Evolutionary conservation across 2,113 vertebrate species (phyloP), one percentile per base, ranked within the genome.

Genomic region (Xiphophorus couchianus): DNA sequence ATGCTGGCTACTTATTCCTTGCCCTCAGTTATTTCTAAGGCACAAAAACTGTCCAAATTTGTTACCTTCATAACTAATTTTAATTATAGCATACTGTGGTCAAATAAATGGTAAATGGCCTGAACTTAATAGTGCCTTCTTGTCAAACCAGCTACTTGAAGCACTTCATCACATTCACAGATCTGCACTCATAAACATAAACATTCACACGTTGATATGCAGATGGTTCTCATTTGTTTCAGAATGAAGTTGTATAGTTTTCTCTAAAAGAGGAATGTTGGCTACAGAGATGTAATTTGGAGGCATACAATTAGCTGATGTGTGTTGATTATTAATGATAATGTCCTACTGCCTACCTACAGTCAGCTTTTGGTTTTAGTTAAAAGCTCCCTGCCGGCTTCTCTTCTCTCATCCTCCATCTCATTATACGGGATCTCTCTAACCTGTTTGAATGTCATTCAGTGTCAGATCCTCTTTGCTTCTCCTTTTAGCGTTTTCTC

Each of bases 301-400:
- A 71, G 74, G 83, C 76, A 69, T 73, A 27, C 60, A 77, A 71
- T 77, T 69, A 84, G 79, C 63, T 70, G 66, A 71, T 86, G 77
- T 62, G 66, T 60, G 68, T 30, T 58, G 70, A 83, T 85, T 87
- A 85, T 87, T 84, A 87, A 90, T 82, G 69, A 88, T 75, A 9
- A 83, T 84, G 76, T 76, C 61, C 68, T 66, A 30, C 80, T 69
- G 63, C 84, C 51, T 74, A 74, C 60, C 72, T 63, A 58, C 68
- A 73, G 69, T 83, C 73, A 75, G 80, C 35, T 65, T 22, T 25
- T 72, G 77, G 68, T 80, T 86, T 83, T 81, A 81, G 83, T 76
- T 78, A 65, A 62, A 63, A 62, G 29, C 74, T 77, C 74, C 2
- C 25, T 15, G 72, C 29, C 63, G 15, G 61, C 13, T 33, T 66